Evolutionary conservation across 2,113 vertebrate species (phyloP).

Genomic region (Pomatostomus ruficeps): DNA sequence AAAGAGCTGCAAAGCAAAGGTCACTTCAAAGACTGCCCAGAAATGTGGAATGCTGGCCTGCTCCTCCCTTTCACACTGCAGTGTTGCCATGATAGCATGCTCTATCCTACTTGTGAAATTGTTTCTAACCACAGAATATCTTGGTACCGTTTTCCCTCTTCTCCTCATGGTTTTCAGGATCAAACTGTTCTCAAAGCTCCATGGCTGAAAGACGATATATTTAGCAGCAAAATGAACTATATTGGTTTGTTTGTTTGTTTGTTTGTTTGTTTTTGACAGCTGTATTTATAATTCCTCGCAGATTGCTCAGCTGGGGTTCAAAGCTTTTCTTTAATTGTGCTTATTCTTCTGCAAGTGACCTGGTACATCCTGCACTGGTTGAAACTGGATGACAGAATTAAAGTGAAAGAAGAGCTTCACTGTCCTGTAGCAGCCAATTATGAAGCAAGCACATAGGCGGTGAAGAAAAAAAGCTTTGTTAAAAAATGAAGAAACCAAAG

Average conservation of each 20-base stretch:
- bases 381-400: background rate
- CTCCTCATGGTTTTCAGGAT: background rate
- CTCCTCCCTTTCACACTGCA: background rate
- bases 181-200: background rate
- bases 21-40: background rate
- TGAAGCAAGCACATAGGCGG: accelerated
- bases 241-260: background rate
- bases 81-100: background rate
- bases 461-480: background rate
- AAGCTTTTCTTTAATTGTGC: background rate
- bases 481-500: background rate
- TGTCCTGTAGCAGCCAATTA: background rate
- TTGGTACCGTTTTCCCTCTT: background rate
- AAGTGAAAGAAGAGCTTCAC: background rate
- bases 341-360: background rate
- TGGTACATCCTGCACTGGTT: background rate
- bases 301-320: background rate
- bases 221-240: background rate
- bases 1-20: constrained; percentile 23
- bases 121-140: background rate
- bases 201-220: background rate
- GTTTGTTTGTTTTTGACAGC: background rate
- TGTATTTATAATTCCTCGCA: background rate
- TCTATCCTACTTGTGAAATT: background rate
- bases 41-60: background rate